A percentile compares a stretch with the other conserved stretches of the same genome.
Conservation (phyloP, 2,797 vertebrate species). For the Yasuhikotakia modesta region DNA sequence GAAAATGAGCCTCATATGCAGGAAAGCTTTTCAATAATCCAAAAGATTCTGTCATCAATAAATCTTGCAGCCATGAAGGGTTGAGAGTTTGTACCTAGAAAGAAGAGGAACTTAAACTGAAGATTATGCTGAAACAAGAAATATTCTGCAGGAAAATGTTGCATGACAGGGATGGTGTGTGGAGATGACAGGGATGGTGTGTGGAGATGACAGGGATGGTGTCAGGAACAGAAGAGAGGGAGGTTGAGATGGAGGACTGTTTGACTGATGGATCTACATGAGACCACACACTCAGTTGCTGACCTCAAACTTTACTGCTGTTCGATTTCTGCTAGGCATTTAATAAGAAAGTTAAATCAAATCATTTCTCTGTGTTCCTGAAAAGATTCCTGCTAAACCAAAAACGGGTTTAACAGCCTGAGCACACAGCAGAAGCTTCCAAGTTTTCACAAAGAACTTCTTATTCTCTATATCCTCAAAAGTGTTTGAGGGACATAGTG, state of each 20-base stretch:
- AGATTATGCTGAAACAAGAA: constrained; percentile 20
- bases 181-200: no score
- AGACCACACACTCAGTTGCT: not conserved
- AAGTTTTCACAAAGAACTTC: no score
- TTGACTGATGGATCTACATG: constrained; percentile 2
- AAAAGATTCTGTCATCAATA: constrained; percentile 20
- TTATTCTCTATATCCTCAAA: no score
- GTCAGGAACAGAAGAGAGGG: constrained; percentile 37
- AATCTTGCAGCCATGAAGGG: not conserved
- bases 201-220: constrained; percentile 15
- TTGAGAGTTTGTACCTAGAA: constrained; percentile 13
- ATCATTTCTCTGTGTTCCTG: constrained; percentile 2
- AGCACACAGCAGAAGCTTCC: no score
- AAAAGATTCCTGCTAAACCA: not conserved
- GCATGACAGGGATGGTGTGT: no score
- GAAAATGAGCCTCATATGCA: constrained; percentile 58
- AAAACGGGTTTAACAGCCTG: no score
- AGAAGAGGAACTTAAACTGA: constrained; percentile 42
- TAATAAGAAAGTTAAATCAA: constrained; percentile 5
- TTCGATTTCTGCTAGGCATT: constrained; percentile 8
- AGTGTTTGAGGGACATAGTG: no score
- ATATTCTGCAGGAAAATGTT: not conserved
- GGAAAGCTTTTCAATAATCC: constrained; percentile 41
- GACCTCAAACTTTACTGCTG: not conserved
- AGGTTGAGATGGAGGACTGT: constrained; percentile 14